phyloP scores from a whole-genome alignment of 1,140 invertebrate species.

The Magallana gigas region DNA sequence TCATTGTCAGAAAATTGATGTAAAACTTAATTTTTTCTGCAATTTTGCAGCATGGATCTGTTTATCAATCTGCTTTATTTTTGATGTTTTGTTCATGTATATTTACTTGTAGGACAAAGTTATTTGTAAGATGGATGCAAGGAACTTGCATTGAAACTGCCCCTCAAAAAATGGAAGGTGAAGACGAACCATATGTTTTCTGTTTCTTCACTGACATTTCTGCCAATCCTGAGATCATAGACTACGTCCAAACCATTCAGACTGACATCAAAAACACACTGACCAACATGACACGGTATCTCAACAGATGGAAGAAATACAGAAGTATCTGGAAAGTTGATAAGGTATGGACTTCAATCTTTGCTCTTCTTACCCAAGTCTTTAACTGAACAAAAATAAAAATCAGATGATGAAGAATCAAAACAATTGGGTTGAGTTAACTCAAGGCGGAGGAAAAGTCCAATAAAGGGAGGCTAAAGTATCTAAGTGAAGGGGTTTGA shows the following conservation, averaged over 20 bases:
- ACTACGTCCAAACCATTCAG: conserved; percentile 85
- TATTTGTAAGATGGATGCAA: conserved; percentile 90
- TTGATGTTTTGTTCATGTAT: neutral
- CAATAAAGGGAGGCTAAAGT: no score
- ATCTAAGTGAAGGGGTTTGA: no score
- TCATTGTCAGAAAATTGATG: neutral
- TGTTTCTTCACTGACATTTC: conserved; percentile 90
- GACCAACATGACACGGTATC: conserved; percentile 83
- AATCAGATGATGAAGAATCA: no score
- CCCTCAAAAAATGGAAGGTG: conserved; percentile 82
- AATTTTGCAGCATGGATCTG: neutral
- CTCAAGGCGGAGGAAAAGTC: no score
- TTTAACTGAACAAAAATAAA: no score
- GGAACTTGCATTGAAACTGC: conserved; percentile 88
- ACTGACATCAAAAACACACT: conserved; percentile 84
- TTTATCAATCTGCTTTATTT: neutral
- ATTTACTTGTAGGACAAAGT: conserved; percentile 82
- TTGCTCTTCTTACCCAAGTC: neutral
- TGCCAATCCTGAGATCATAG: conserved; percentile 84
- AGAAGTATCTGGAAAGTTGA: conserved; percentile 90
- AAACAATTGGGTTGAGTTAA: no score
- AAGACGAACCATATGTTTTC: conserved; percentile 83
- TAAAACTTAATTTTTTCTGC: neutral
- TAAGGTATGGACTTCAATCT: conserved; percentile 81
- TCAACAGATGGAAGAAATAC: conserved; percentile 88